Percentiles rank a stretch among this genome's conserved stretches.
Conservation (phyloP, 2,888 invertebrate species). For the Selenia dentaria region DNA sequence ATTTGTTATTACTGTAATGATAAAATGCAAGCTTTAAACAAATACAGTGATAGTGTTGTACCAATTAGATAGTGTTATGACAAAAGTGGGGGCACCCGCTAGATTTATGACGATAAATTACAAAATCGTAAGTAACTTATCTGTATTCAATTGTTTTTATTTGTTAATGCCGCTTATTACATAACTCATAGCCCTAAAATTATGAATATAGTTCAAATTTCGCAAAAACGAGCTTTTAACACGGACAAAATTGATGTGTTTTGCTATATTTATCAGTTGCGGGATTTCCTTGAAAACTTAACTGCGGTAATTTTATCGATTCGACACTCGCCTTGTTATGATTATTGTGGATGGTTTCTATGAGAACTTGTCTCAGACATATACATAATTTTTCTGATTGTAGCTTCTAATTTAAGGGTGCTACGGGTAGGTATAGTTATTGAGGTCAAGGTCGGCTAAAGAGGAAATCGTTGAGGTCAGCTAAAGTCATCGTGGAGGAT, state of each 20-base stretch:
- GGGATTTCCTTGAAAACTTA: conserved; percentile 67
- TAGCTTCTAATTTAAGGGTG: conserved; percentile 11
- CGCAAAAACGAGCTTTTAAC: no score
- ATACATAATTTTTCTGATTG: conserved; percentile 44
- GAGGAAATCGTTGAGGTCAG: conserved; percentile 27
- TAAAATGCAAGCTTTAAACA: conserved; percentile 69
- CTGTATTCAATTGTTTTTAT: conserved; percentile 49
- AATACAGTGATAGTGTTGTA: conserved; percentile 59
- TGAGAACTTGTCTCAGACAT: conserved; percentile 51
- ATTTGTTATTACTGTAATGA: conserved; percentile 63
- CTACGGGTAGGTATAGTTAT: conserved; percentile 1
- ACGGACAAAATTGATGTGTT: no score
- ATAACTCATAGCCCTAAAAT: conserved; percentile 10
- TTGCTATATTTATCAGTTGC: conserved; percentile 5
- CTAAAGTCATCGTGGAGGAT: conserved; percentile 25
- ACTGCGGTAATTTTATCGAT: conserved; percentile 86
- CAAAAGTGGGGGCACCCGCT: conserved; percentile 53
- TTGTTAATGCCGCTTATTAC: conserved; percentile 25
- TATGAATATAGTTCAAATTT: neutral
- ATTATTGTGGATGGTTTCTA: conserved; percentile 56
- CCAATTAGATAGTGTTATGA: conserved; percentile 77
- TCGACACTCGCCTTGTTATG: conserved; percentile 67
- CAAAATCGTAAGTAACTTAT: conserved; percentile 56
- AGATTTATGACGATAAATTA: conserved; percentile 68
- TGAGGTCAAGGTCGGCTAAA: conserved; percentile 31